Evolutionary conservation across 2,797 vertebrate genomes (phyloP).

Genomic region (Rhabdomys pumilio): DNA sequence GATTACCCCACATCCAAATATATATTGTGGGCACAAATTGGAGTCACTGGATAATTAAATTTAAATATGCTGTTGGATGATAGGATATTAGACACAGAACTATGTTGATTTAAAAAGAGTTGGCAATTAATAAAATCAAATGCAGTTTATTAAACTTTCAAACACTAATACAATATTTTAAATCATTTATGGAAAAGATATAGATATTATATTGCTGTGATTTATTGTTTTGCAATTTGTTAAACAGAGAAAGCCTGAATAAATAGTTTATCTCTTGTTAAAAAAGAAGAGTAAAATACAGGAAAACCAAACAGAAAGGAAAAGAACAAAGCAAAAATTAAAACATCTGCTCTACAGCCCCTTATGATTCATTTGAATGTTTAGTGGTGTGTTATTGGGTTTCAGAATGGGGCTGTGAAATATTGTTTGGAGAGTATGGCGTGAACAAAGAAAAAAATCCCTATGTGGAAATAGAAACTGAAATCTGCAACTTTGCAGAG

Average conservation of each 20-base stretch:
- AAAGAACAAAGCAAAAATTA: background rate
- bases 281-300: background rate
- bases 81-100: background rate
- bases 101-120: background rate
- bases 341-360: background rate
- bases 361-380: background rate
- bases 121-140: background rate
- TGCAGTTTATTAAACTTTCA: background rate
- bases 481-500: background rate
- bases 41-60: background rate
- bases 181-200: background rate
- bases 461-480: slow-evolving; percentile 6
- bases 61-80: background rate
- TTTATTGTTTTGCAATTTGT: background rate
- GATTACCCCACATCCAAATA: background rate
- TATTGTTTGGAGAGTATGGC: background rate
- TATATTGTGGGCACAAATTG: background rate
- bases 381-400: background rate
- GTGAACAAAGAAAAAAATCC: background rate
- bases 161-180: too few relatives aligned
- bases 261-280: background rate
- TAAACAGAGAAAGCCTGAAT: background rate
- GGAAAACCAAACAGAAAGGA: too few relatives aligned
- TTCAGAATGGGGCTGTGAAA: background rate
- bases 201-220: background rate